These are phyloP conservation scores for Leptocoma aspasia DNA, from an alignment of 2,113 vertebrate species.

Conservation along the genomic window DNA sequence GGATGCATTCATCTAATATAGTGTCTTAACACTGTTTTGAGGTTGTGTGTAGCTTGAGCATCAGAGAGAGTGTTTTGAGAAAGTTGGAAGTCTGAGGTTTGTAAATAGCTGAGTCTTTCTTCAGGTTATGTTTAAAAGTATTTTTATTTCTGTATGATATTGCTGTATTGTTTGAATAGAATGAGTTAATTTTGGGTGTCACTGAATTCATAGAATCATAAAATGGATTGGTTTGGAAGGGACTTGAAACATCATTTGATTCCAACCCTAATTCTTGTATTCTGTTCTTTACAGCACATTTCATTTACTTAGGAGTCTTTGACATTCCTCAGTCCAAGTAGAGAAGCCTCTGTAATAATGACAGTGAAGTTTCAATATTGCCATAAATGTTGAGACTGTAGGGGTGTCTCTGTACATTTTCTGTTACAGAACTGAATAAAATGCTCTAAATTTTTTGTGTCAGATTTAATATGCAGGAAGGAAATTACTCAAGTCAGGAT, in stretches of 20 bases:
- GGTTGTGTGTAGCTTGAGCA: not conserved
- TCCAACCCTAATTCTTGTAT: not conserved
- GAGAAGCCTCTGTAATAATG: not conserved
- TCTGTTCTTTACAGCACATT: not conserved
- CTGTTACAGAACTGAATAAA: not conserved
- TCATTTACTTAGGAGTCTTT: not conserved
- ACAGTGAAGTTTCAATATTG: not conserved
- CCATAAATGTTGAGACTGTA: not conserved
- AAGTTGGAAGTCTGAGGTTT: not conserved
- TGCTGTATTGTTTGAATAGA: not conserved
- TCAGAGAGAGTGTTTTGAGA: not conserved
- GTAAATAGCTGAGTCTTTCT: not conserved
- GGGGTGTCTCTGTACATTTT: not conserved
- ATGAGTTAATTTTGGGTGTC: not conserved
- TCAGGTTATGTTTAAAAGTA: not conserved
- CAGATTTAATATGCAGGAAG: not conserved
- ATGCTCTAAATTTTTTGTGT: not conserved
- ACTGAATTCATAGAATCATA: not conserved
- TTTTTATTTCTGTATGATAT: not conserved
- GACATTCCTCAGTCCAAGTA: not conserved
- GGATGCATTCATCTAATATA: not conserved
- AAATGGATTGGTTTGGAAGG: not conserved
- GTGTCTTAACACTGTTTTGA: not conserved
- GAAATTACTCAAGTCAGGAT: not conserved
- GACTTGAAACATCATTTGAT: not conserved